Percentiles rank a stretch among this genome's conserved stretches.
Conservation (phyloP, 2,113 vertebrate species). For the Dicerorhinus sumatrensis region DNA sequence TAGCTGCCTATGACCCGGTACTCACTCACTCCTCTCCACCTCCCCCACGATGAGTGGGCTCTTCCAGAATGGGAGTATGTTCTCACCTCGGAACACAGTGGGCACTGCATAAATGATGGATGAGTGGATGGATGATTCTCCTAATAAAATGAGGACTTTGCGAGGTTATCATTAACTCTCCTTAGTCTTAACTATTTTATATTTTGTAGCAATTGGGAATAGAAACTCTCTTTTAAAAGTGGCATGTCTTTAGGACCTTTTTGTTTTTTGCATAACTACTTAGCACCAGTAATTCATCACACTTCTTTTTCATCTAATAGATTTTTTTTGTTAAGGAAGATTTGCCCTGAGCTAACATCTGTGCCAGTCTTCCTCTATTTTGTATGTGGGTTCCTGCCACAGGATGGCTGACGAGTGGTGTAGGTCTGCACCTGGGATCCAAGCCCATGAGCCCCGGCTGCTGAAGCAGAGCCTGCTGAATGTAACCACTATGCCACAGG, state of each 20-base stretch:
- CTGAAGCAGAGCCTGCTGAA: too few relatives aligned
- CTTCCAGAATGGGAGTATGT: background rate
- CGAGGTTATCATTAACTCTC: background rate
- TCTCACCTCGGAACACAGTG: background rate
- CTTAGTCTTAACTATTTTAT: background rate
- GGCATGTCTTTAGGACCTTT: background rate
- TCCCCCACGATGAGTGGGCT: background rate
- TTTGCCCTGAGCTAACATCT: too few relatives aligned
- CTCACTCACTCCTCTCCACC: background rate
- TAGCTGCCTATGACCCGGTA: accelerated
- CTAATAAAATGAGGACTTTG: background rate
- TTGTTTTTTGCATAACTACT: background rate
- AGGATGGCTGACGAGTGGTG: too few relatives aligned
- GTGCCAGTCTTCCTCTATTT: too few relatives aligned
- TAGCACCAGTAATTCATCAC: background rate
- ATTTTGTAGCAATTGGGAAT: background rate
- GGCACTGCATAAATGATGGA: background rate
- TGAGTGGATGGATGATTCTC: background rate
- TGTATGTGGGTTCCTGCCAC: too few relatives aligned
- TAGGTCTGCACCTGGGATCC: too few relatives aligned
- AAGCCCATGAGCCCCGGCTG: too few relatives aligned
- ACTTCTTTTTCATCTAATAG: background rate
- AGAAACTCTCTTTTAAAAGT: background rate
- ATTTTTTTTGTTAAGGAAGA: too few relatives aligned
- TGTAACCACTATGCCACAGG: too few relatives aligned